Base-by-base conservation (phyloP, 2,888 invertebrate species). In the Therioaphis trifolii region DNA sequence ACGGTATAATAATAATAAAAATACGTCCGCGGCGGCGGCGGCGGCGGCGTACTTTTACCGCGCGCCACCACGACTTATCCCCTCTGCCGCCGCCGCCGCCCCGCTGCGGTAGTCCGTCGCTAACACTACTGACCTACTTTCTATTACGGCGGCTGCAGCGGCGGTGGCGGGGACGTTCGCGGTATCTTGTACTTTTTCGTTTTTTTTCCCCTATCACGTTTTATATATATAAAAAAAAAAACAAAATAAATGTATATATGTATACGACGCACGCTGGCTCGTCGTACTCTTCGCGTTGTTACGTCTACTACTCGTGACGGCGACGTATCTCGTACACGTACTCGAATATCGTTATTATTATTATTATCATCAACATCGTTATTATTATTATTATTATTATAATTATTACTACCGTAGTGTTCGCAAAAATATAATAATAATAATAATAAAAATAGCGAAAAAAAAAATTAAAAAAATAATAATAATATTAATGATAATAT, bases 101-200 rank as follows among this genome's bases (percentile, higher is more conserved):
- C 14, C 27, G 49, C 49, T 14, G 46, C 24, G 21, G 52, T 18
- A 66, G 49, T 40, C 43, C 46, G 63, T 58, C 14, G 40, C 43
- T 72, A 80, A 80, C 80, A 80, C 80, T 80, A 80, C 80, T 80
- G 80, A 80, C 80, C 80, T 80, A 80, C 80, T 80, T 80, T 80
- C 80, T 80, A 72, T 12, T 71, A 27, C 58, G 27, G 27, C 75
- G 75, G 49, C 77, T 24, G 52, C 66, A 46, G 66, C 68, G 52
- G 46, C 15, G 21, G 43, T 12, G 74, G 7, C 12, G 68, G 69
- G 5, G n/a, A 43, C 24, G 0, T 27, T 58, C 58, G 58, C 21
- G 11, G 58, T 58, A 12, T n/a, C 4, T 11, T 58, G 24, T 63
- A 63, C 27, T 76, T 76, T 61, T 76, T 61, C 43, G 58, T 76